Evolutionary conservation across 2,113 vertebrate species (phyloP).

Genomic region (Procavia capensis): DNA sequence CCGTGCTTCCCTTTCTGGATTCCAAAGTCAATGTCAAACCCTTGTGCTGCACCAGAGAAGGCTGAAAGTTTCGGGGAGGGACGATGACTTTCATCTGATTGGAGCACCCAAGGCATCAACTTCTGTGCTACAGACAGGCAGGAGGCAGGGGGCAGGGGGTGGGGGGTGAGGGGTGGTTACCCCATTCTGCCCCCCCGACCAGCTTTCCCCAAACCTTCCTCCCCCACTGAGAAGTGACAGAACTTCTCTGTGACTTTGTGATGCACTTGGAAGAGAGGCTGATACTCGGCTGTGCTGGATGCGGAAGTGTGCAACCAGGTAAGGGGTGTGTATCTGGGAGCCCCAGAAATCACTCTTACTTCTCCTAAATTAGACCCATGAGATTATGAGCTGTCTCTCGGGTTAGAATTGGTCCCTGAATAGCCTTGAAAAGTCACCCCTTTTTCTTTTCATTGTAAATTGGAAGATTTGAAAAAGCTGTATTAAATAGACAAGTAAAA

Average conservation of each 20-base stretch:
- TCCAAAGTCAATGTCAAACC: rapidly evolving
- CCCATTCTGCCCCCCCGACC: rapidly evolving
- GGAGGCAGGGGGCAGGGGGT: too few relatives aligned
- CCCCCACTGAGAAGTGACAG: rapidly evolving
- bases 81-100: not conserved
- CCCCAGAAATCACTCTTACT: not conserved
- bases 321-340: not conserved
- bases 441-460: not conserved
- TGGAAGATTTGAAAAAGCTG: not conserved
- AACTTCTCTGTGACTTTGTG: not conserved
- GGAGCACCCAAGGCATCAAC: not conserved
- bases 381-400: not conserved
- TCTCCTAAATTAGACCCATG: not conserved
- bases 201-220: not conserved
- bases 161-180: too few relatives aligned
- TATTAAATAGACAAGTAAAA: not conserved
- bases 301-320: not conserved
- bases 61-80: not conserved
- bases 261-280: not conserved
- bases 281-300: rapidly evolving
- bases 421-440: not conserved
- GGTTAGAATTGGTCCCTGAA: not conserved
- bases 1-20: rapidly evolving
- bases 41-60: not conserved
- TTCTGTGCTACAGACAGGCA: not conserved